Conservation (phyloP, 2,113 vertebrate genomes). For the Ophiodon elongatus region DNA sequence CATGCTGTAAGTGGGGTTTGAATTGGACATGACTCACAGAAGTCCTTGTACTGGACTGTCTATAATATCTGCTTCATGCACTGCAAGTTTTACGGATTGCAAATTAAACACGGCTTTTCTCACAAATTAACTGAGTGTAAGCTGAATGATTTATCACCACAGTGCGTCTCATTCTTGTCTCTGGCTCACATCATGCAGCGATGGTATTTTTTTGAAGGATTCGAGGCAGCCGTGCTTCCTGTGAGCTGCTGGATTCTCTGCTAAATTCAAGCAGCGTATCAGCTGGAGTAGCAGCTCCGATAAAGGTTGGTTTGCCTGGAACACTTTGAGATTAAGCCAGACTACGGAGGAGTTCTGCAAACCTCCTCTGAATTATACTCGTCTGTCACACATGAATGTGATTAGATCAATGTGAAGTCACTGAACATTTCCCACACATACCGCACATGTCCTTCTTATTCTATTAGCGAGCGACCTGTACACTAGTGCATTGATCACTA, state of each 20-base stretch:
- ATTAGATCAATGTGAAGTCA: background rate
- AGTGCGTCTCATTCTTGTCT: background rate
- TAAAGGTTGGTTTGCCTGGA: background rate
- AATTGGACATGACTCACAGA: slow-evolving; percentile 44
- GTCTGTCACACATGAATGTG: background rate
- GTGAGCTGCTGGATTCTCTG: background rate
- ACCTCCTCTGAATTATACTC: background rate
- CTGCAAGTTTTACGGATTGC: slow-evolving; percentile 63
- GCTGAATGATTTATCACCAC: slow-evolving; percentile 8
- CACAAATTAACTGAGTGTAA: slow-evolving; percentile 43
- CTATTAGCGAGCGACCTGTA: background rate
- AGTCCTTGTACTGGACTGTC: slow-evolving; percentile 37
- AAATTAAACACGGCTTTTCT: slow-evolving; percentile 79
- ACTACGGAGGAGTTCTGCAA: background rate
- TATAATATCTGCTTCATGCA: slow-evolving; percentile 61
- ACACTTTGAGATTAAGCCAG: background rate
- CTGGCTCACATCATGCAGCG: background rate
- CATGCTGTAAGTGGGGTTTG: slow-evolving; percentile 20
- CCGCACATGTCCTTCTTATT: background rate
- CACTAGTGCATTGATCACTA: background rate
- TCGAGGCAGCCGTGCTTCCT: background rate
- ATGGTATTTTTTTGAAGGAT: background rate
- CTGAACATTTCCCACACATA: background rate
- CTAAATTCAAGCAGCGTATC: background rate
- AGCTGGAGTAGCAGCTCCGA: background rate